Evolutionary conservation across 2,797 vertebrate species (phyloP).

Genomic region (Crenuchus spilurus): DNA sequence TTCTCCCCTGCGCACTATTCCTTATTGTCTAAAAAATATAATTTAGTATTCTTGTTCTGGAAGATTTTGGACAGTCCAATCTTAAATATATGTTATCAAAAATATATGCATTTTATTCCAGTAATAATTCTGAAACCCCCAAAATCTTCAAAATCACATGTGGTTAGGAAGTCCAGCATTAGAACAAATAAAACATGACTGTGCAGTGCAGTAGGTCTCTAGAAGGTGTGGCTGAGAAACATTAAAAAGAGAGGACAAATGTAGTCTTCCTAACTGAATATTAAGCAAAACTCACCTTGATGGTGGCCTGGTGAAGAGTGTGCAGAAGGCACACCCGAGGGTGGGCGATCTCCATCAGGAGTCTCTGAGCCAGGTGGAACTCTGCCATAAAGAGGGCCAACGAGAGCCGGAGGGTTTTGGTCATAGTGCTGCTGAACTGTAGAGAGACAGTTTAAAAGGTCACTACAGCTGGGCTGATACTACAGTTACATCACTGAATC

Average conservation of each 20-base stretch:
- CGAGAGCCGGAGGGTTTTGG: conserved; percentile 64
- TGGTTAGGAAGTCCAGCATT: too few species aligned
- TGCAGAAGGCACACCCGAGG: conserved; percentile 70
- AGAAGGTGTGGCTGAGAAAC: background rate
- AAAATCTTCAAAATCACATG: too few species aligned
- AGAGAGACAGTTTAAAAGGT: background rate
- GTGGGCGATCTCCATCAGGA: conserved; percentile 55
- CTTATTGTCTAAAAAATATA: too few species aligned
- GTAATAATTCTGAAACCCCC: too few species aligned
- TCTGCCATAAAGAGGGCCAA: conserved; percentile 59
- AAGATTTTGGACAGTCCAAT: too few species aligned
- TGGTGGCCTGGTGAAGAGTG: conserved; percentile 75
- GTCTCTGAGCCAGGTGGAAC: conserved; percentile 53
- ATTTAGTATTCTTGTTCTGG: too few species aligned
- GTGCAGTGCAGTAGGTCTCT: conserved; percentile 13
- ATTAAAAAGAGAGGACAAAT: background rate
- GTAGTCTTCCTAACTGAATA: background rate
- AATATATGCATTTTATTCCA: too few species aligned
- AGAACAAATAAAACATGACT: background rate
- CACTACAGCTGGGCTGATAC: too few species aligned
- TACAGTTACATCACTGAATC: too few species aligned
- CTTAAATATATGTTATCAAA: too few species aligned
- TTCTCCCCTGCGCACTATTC: too few species aligned
- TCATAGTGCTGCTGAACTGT: conserved; percentile 65
- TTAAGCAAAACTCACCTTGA: conserved; percentile 60